These are phyloP conservation scores for Osmoderma eremita DNA, from an alignment of 2,888 invertebrate genomes.

Conservation along the genomic window DNA sequence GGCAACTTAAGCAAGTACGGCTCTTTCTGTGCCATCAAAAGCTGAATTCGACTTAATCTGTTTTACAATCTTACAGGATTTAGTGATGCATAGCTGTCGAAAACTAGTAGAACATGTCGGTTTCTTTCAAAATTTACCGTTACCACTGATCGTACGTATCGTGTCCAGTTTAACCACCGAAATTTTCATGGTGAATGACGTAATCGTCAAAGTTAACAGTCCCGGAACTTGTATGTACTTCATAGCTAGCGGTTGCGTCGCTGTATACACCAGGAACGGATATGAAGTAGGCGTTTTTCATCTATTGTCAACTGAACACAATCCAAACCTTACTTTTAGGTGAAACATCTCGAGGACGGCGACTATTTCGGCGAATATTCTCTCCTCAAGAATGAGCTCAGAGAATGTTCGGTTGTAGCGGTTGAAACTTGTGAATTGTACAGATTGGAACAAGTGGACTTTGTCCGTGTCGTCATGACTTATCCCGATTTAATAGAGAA, in stretches of 20 bases:
- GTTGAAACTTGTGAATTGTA: constrained; percentile 51
- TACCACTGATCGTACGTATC: constrained; percentile 65
- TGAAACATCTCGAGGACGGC: constrained; percentile 65
- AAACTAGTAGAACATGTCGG: constrained; percentile 68
- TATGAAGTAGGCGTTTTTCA: constrained; percentile 54
- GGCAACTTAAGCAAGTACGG: constrained; percentile 61
- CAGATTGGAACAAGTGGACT: constrained; percentile 45
- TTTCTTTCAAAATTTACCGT: constrained; percentile 67
- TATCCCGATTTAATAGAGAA: constrained; percentile 39
- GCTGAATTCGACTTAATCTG: neutral
- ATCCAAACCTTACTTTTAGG: constrained; percentile 45
- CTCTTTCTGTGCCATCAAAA: neutral
- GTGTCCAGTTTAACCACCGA: constrained; percentile 65
- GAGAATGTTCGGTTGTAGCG: constrained; percentile 48
- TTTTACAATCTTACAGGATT: constrained; percentile 59
- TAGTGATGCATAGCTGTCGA: constrained; percentile 67
- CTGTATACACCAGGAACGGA: constrained; percentile 65
- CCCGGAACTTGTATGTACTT: constrained; percentile 69
- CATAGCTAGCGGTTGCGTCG: constrained; percentile 68
- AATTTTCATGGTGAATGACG: constrained; percentile 67
- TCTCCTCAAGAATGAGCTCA: constrained; percentile 50
- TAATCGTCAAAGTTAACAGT: constrained; percentile 66
- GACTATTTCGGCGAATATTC: constrained; percentile 60
- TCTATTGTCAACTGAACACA: too few species aligned
- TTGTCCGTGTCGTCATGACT: constrained; percentile 26